Percentiles rank a stretch among this genome's conserved stretches.
These are phyloP conservation scores for Ochotona curzoniae DNA, from an alignment of 2,113 vertebrate genomes.

Conservation along the genomic window DNA sequence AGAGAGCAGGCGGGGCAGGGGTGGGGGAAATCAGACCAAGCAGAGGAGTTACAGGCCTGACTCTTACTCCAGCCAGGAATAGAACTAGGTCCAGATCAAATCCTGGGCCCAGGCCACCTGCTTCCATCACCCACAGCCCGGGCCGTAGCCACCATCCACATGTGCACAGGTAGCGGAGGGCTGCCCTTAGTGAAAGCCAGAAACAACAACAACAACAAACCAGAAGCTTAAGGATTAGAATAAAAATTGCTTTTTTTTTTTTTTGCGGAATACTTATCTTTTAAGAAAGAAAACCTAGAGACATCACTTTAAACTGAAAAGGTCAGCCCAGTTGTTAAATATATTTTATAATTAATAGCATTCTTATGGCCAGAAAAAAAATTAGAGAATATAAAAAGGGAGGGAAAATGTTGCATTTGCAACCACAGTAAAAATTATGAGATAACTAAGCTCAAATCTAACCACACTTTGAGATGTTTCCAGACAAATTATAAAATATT, in stretches of 20 bases:
- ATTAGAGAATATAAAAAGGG: not conserved
- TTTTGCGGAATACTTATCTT: not conserved
- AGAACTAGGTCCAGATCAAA: not conserved
- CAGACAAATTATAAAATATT: not conserved
- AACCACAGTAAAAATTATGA: not conserved
- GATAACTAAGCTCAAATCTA: not conserved
- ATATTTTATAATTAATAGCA: not conserved
- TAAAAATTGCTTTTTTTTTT: not conserved
- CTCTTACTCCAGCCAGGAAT: not conserved
- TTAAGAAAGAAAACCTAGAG: not conserved
- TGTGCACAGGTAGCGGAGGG: not conserved
- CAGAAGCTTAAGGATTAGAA: not conserved
- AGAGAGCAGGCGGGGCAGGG: not conserved
- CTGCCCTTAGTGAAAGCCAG: too few species aligned
- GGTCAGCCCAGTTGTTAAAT: conserved; percentile 2
- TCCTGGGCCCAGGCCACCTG: too few species aligned
- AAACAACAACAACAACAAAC: not conserved
- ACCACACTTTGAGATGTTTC: not conserved
- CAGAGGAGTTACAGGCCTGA: not conserved
- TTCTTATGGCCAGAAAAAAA: not conserved
- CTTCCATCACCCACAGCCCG: not conserved
- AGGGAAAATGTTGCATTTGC: not conserved
- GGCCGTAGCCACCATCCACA: too few species aligned
- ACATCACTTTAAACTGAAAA: not conserved
- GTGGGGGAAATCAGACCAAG: not conserved